Evolutionary conservation across 2,888 invertebrate species (phyloP).

Genomic region (Cephus pulcher): DNA sequence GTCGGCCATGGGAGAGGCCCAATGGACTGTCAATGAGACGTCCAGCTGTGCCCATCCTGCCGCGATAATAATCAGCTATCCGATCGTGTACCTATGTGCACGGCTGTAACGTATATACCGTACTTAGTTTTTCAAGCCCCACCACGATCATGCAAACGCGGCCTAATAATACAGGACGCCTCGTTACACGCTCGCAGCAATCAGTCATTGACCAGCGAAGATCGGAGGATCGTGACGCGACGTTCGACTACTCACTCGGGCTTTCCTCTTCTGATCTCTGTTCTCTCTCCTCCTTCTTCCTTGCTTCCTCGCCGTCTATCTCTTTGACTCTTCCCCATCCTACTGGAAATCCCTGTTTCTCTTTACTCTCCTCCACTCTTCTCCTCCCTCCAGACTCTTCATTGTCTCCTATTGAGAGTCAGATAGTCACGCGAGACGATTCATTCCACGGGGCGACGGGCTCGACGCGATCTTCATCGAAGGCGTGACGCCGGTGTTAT

Average conservation of each 20-base stretch:
- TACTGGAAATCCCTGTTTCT: neutral
- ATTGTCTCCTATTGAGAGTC: neutral
- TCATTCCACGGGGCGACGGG: neutral
- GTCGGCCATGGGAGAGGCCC: constrained; percentile 11
- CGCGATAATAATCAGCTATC: constrained; percentile 38
- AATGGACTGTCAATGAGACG: constrained; percentile 41
- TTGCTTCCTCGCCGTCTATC: too few species aligned
- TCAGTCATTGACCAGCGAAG: constrained; percentile 24
- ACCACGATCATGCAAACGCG: neutral
- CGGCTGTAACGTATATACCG: neutral
- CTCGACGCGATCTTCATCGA: neutral
- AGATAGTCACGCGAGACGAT: neutral
- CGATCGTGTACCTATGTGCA: neutral
- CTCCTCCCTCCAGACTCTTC: neutral
- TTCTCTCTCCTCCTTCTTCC: neutral
- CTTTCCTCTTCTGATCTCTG: neutral
- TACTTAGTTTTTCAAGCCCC: neutral
- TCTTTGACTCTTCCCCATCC: neutral
- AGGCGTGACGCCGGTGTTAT: neutral
- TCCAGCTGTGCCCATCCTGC: constrained; percentile 57
- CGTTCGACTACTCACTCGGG: neutral
- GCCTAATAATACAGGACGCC: neutral
- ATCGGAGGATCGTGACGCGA: neutral
- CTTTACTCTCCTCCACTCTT: neutral
- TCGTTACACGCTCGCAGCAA: constrained; percentile 17